Base-by-base conservation (phyloP, 53 echinoderm and acorn worm species). In the Patiria pectinifera region DNA sequence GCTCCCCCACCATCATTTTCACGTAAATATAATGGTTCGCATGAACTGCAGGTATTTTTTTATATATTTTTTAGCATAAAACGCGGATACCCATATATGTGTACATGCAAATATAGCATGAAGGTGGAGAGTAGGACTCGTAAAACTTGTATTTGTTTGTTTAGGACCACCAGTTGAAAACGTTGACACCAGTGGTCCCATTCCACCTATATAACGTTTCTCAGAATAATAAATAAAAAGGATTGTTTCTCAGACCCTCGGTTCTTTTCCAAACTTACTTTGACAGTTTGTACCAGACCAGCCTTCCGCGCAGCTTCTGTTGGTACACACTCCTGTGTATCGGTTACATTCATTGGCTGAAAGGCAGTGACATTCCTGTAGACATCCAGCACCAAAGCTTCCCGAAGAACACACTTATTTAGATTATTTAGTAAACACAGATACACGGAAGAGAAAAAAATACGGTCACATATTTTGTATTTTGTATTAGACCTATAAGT, bases 261-360 rank as follows among this genome's bases (percentile, higher is more conserved):
- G 66, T 13, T 66, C 66, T 66, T 13, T 15, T 66, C 3, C 0
- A 53, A 5, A 74, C 87, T 76, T 48, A 94, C 94, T 83, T 92
- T 94, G 94, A 48, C 94, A 94, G 83, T 87, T 87, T 23, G 46
- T 46, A 19, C 94, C 94, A 48, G 92, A 92, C 94, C 94, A 94
- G 15, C 92, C 94, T 3, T 80, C 82, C 21, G 76, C 83, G 81
- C 94, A 94, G n/a, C 49, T 58, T 11, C 92, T 91, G 23, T 70
- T 85, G 15, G 62, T 43, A 35, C 94, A 94, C 66, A 87, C 24
- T 62, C 94, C 94, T 46, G 94, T 87, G 48, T 69, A 94, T 23
- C 76, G 11, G 81, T 92, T 82, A 87, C 94, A 94, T 48, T 60
- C 18, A 18, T 66, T 2, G 1, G n/a, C 81, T 13, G 11, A 26